Evolutionary conservation across 2,888 invertebrate species (phyloP).

Genomic region (Alcis repandata): DNA sequence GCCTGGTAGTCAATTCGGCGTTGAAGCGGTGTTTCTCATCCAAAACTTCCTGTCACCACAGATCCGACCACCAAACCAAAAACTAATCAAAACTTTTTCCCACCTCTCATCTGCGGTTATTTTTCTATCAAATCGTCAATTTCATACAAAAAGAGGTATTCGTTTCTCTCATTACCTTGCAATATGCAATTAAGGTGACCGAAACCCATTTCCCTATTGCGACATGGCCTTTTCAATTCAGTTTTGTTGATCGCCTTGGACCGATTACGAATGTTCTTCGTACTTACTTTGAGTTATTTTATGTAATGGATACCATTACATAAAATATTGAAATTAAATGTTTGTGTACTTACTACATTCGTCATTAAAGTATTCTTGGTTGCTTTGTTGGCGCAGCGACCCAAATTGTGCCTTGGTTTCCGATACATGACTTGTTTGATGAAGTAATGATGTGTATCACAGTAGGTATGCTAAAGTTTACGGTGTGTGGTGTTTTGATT

Average conservation of each 20-base stretch:
- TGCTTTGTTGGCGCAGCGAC: too few relatives aligned
- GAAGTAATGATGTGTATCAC: too few relatives aligned
- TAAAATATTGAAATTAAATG: neutral
- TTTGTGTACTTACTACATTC: neutral
- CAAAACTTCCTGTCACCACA: conserved; percentile 15
- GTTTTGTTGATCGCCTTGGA: conserved; percentile 47
- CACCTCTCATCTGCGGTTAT: conserved; percentile 39
- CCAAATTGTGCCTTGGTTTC: too few relatives aligned
- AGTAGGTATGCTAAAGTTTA: too few relatives aligned
- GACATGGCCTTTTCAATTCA: conserved; percentile 40
- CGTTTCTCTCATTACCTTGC: conserved; percentile 43
- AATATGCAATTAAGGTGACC: conserved; percentile 44
- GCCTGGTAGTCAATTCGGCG: neutral
- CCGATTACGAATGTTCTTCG: conserved; percentile 41
- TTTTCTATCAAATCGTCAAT: conserved; percentile 40
- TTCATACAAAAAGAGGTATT: conserved; percentile 35
- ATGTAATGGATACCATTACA: too few relatives aligned
- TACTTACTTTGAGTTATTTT: conserved; percentile 23
- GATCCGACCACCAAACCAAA: conserved; percentile 36
- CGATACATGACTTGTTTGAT: too few relatives aligned
- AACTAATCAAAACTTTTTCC: conserved; percentile 43
- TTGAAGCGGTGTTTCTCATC: neutral
- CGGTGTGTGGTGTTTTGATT: too few relatives aligned
- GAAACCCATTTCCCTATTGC: conserved; percentile 44
- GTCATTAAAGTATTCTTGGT: too few relatives aligned